Percentiles rank a stretch among this genome's conserved stretches.
Conservation (phyloP, 2,113 vertebrate species). For the Neogale vison region DNA sequence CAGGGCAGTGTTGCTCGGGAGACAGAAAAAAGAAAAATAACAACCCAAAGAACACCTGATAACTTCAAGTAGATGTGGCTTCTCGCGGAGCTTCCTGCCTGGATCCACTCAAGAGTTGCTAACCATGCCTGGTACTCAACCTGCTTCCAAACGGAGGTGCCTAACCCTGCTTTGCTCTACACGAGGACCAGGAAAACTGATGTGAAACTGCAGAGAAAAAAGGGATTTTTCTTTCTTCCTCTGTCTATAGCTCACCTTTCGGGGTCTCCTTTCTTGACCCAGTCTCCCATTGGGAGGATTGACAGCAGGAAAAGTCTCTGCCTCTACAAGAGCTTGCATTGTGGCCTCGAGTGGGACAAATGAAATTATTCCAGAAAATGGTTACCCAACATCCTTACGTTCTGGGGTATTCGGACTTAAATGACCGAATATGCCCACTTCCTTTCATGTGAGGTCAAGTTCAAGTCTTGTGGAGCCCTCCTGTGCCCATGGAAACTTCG, state of each 20-base stretch:
- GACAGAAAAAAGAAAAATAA: background rate
- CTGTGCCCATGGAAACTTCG: constrained; percentile 12
- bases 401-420: background rate
- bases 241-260: background rate
- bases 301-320: too few relatives aligned
- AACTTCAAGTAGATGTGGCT: background rate
- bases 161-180: fast-evolving
- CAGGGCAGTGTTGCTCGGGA: background rate
- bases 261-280: background rate
- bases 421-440: background rate
- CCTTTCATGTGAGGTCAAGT: background rate
- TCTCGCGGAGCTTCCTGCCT: background rate
- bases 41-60: background rate
- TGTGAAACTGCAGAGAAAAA: background rate
- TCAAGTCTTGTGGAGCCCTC: background rate
- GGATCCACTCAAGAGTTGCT: background rate
- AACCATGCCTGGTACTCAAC: fast-evolving
- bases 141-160: background rate
- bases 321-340: fast-evolving
- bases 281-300: fast-evolving
- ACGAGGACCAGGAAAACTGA: background rate
- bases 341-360: fast-evolving
- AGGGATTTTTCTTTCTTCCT: too few relatives aligned
- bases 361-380: background rate
- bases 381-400: too few relatives aligned